These are phyloP conservation scores for Heliocidaris tuberculata DNA, from an alignment of 35 echinoderm and acorn worm species.

Conservation along the genomic window DNA sequence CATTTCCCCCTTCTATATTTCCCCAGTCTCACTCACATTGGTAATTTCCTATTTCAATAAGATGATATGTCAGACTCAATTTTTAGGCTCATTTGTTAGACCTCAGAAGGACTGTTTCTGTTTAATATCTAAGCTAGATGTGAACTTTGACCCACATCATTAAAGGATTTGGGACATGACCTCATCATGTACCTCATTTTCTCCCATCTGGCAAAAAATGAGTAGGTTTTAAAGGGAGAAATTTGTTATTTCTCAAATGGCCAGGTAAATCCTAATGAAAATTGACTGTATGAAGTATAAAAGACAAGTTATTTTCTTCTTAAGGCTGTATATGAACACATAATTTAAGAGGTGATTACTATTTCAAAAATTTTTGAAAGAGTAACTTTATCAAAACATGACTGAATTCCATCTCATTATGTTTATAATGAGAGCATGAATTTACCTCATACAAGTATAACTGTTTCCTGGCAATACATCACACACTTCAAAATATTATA, in stretches of 20 bases:
- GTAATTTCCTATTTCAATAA: neutral
- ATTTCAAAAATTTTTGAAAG: no score
- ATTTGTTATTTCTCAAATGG: neutral
- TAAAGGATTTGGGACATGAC: constrained; percentile 1
- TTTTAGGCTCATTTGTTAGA: neutral
- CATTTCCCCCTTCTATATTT: neutral
- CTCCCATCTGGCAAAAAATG: neutral
- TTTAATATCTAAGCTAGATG: neutral
- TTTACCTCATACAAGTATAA: no score
- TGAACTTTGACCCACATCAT: neutral
- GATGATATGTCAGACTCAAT: constrained; percentile 1
- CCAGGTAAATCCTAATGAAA: no score
- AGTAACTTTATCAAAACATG: no score
- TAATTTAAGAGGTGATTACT: no score
- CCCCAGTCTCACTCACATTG: neutral
- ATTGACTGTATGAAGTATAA: no score
- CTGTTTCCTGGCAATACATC: no score
- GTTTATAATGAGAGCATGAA: no score
- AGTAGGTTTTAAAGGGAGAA: neutral
- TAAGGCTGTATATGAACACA: no score
- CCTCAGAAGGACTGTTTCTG: neutral
- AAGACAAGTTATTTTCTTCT: no score
- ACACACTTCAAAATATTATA: no score
- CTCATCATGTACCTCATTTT: constrained; percentile 3
- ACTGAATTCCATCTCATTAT: no score